Conservation (phyloP, 2,888 invertebrate species). For the Leucophenga maculata region DNA sequence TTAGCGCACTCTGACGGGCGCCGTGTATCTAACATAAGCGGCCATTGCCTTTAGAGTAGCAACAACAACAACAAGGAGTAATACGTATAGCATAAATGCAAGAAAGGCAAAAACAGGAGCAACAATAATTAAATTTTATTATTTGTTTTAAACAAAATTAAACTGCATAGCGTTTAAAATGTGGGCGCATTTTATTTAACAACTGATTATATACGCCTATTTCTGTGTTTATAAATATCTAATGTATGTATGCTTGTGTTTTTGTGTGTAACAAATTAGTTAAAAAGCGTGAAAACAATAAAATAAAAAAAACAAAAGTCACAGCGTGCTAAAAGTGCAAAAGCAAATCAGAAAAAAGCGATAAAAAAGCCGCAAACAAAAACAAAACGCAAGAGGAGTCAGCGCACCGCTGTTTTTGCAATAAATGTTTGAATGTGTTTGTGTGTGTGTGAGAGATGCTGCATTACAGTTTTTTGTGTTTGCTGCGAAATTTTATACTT, state of each 20-base stretch:
- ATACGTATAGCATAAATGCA: background rate
- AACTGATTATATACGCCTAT: background rate
- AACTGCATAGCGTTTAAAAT: background rate
- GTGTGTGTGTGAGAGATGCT: background rate
- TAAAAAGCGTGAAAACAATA: constrained; percentile 12
- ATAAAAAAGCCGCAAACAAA: constrained; percentile 30
- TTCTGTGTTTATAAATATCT: no score
- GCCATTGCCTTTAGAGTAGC: background rate
- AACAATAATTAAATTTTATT: background rate
- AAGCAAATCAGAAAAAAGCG: constrained; percentile 11
- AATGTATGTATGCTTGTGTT: background rate
- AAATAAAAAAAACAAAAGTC: background rate
- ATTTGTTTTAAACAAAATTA: background rate
- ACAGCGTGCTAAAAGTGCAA: constrained; percentile 16
- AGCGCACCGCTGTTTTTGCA: constrained; percentile 15
- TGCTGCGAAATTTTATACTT: background rate
- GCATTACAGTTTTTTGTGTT: background rate
- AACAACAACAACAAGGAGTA: background rate
- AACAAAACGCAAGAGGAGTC: constrained; percentile 19
- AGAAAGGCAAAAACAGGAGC: background rate
- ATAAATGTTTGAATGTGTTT: background rate
- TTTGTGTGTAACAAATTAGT: constrained; percentile 10
- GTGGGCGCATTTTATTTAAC: constrained; percentile 14
- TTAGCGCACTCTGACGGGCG: background rate
- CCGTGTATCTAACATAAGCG: background rate